Evolutionary conservation across 2,797 vertebrate genomes (phyloP).

Genomic region (Selene dorsalis): DNA sequence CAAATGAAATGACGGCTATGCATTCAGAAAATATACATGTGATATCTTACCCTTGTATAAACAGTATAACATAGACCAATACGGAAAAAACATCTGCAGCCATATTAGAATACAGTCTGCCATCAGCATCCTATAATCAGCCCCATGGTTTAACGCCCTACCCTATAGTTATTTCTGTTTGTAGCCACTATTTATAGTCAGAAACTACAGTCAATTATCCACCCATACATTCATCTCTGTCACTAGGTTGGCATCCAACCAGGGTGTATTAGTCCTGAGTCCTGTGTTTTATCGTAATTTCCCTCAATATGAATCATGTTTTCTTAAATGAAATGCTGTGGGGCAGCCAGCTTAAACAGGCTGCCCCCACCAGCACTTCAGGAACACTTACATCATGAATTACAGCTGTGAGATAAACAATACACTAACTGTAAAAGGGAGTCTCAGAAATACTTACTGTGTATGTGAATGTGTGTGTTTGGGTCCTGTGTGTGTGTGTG

Average conservation of each 20-base stretch:
- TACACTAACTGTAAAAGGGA: not conserved
- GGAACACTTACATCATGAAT: slow-evolving; percentile 5
- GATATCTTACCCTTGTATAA: not conserved
- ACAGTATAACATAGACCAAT: not conserved
- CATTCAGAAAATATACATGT: too few species aligned
- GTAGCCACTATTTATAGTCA: slow-evolving; percentile 9
- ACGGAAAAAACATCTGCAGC: not conserved
- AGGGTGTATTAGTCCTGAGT: not conserved
- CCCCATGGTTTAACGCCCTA: not conserved
- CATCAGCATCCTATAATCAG: slow-evolving; percentile 3
- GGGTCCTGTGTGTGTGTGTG: not conserved
- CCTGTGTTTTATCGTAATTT: slow-evolving; percentile 12
- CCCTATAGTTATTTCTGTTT: slow-evolving; percentile 17
- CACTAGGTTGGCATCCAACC: slow-evolving; percentile 5
- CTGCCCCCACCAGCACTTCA: not conserved
- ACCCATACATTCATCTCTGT: slow-evolving; percentile 15
- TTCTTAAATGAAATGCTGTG: not conserved
- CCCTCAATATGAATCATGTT: not conserved
- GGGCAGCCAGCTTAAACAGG: not conserved
- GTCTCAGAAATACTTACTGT: not conserved
- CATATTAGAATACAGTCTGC: slow-evolving; percentile 4
- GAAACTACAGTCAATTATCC: slow-evolving; percentile 13
- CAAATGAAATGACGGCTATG: not conserved
- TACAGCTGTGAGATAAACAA: not conserved
- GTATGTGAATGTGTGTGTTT: not conserved